Percentiles rank a stretch among this genome's conserved stretches.
Conservation (phyloP, 2,888 invertebrate species). For the Mimachlamys varia region DNA sequence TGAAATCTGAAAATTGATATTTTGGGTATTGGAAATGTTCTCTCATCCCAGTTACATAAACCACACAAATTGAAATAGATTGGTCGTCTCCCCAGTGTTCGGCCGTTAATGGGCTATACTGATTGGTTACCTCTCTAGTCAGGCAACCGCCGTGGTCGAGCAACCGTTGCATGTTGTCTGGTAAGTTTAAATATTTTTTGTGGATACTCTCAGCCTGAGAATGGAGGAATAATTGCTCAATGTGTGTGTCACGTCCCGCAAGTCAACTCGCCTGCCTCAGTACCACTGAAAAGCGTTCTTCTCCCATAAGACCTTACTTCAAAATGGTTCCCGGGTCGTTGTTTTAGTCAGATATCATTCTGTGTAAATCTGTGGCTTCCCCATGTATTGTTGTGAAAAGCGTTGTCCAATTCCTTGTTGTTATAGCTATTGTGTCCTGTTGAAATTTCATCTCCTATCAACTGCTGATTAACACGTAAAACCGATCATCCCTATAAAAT, state of each 20-base stretch:
- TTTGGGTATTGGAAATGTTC: background rate
- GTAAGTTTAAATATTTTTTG: background rate
- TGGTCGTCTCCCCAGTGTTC: background rate
- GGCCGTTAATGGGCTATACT: background rate
- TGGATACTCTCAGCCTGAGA: background rate
- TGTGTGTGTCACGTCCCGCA: background rate
- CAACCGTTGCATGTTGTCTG: slow-evolving; percentile 14
- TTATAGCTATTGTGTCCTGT: too few species aligned
- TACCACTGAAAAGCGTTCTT: background rate
- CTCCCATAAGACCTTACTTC: too few species aligned
- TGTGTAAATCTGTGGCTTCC: too few species aligned
- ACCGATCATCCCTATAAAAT: too few species aligned
- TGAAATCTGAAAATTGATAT: background rate
- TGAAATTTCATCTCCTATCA: too few species aligned
- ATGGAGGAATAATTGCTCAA: slow-evolving; percentile 22
- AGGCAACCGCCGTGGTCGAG: background rate
- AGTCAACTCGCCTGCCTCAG: background rate
- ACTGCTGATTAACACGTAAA: too few species aligned
- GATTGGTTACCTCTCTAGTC: background rate
- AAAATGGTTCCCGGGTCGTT: too few species aligned
- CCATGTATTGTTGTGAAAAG: too few species aligned
- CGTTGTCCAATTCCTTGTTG: too few species aligned
- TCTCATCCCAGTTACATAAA: background rate
- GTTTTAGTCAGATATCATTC: too few species aligned
- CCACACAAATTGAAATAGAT: slow-evolving; percentile 22